Conservation (phyloP, 2,888 invertebrate species). For the Acrocyrtus sp. region DNA sequence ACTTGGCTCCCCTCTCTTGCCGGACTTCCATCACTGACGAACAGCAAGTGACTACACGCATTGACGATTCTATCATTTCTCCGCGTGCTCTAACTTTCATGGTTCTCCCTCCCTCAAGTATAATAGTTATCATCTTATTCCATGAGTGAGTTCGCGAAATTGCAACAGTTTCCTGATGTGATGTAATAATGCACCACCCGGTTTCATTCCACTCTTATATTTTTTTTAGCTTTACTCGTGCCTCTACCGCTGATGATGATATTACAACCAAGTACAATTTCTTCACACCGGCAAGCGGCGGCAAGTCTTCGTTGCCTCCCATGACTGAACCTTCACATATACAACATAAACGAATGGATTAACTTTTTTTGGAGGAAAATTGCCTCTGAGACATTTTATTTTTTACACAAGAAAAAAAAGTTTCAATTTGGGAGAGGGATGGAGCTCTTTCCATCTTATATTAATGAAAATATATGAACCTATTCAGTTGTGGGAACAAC, state of each 20-base stretch:
- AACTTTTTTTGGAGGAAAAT: too few species aligned
- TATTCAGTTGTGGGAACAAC: too few species aligned
- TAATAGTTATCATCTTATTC: slow-evolving; percentile 31
- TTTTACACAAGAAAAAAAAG: neutral
- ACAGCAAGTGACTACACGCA: slow-evolving; percentile 6
- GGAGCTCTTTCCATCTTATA: neutral
- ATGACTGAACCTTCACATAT: too few species aligned
- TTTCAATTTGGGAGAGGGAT: neutral
- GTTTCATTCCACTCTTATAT: neutral
- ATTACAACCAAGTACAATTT: too few species aligned
- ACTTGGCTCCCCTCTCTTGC: slow-evolving; percentile 11
- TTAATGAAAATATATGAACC: neutral
- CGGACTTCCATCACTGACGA: neutral
- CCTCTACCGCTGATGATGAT: too few species aligned
- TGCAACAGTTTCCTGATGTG: slow-evolving; percentile 23
- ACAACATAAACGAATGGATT: too few species aligned
- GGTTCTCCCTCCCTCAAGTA: slow-evolving; percentile 8
- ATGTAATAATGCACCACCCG: slow-evolving; percentile 22
- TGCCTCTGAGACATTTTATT: too few species aligned
- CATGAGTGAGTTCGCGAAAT: slow-evolving; percentile 22
- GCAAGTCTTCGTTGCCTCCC: too few species aligned
- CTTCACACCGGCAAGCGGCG: too few species aligned
- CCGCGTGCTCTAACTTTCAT: too few species aligned
- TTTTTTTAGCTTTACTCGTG: too few species aligned
- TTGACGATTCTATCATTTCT: slow-evolving; percentile 34